Evolutionary conservation across 2,113 vertebrate genomes (phyloP).

Genomic region (Aspiorhynchus laticeps): DNA sequence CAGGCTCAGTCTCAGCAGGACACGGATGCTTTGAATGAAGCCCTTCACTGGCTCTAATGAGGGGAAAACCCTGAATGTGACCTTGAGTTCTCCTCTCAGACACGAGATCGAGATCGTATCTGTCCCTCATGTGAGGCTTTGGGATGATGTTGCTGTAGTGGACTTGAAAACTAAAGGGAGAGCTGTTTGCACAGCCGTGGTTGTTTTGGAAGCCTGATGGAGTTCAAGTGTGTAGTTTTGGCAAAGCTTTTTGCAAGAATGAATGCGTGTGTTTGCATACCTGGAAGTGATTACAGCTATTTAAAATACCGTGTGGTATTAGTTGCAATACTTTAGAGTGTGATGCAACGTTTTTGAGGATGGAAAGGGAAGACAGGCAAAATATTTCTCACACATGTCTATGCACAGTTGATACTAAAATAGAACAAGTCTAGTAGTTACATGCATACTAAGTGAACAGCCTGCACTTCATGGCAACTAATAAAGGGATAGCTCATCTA

Average conservation of each 20-base stretch:
- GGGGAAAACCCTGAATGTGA: constrained; percentile 19
- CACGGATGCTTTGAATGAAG: constrained; percentile 39
- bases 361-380: neutral
- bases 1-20: constrained; percentile 32
- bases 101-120: constrained; percentile 6
- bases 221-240: constrained; percentile 1
- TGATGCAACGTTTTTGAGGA: neutral
- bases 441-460: neutral
- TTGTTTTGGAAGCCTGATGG: neutral
- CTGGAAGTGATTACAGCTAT: constrained; percentile 3
- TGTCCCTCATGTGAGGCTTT: neutral
- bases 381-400: neutral
- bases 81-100: constrained; percentile 28
- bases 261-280: constrained; percentile 14
- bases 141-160: neutral
- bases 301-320: constrained; percentile 35
- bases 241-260: constrained; percentile 7
- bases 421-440: neutral
- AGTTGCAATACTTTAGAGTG: constrained; percentile 2
- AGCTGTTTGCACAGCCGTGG: neutral
- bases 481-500: neutral
- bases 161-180: neutral
- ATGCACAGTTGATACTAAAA: neutral
- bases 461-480: neutral
- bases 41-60: constrained; percentile 44